Evolutionary conservation across 2,797 vertebrate species (phyloP).

Genomic region (Galagoides demidoff): DNA sequence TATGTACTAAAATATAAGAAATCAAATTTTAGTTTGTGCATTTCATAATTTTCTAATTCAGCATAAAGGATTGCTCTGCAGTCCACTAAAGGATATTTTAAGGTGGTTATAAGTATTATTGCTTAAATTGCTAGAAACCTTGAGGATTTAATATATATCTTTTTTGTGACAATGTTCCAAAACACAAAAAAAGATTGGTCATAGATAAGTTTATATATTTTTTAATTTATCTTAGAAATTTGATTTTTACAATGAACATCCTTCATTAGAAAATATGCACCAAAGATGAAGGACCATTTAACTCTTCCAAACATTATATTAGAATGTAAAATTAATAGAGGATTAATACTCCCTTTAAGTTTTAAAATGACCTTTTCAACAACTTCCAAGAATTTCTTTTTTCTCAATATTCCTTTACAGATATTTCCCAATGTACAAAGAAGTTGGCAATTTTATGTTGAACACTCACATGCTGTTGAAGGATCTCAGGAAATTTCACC

Average conservation of each 20-base stretch:
- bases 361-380: not conserved
- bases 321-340: not conserved
- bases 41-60: slow-evolving; percentile 7
- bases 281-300: not conserved
- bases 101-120: not conserved
- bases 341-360: not conserved
- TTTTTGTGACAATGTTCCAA: not conserved
- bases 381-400: not conserved
- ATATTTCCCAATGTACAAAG: not conserved
- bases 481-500: no score
- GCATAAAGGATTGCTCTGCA: not conserved
- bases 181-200: not conserved
- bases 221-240: not conserved
- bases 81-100: not conserved
- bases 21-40: not conserved
- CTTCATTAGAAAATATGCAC: not conserved
- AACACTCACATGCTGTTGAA: no score
- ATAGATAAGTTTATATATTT: not conserved
- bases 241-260: not conserved
- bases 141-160: not conserved
- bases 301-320: not conserved
- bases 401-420: not conserved
- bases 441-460: not conserved
- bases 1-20: not conserved
- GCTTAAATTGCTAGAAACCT: not conserved